Evolutionary conservation across 2,113 vertebrate genomes (phyloP).

Genomic region (Echinops telfairi): DNA sequence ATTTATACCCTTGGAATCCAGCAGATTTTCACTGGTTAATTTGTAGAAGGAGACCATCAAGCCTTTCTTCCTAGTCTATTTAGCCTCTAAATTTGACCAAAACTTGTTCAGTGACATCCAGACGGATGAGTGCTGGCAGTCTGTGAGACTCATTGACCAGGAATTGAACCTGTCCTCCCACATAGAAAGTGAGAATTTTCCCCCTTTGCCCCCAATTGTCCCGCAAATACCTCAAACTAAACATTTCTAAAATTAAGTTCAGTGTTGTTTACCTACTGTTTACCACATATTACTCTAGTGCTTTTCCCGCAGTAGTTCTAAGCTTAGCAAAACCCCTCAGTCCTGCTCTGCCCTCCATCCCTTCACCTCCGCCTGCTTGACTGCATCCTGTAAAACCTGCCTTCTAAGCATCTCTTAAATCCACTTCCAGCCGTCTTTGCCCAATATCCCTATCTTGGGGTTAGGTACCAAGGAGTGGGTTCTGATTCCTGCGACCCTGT

Average conservation of each 20-base stretch:
- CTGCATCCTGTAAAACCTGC: not conserved
- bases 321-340: no score
- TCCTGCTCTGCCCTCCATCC: not conserved
- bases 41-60: not conserved
- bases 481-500: no score
- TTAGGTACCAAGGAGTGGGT: no score
- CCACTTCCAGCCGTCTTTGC: not conserved
- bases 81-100: not conserved
- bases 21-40: not conserved
- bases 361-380: not conserved
- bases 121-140: not conserved
- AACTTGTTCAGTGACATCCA: not conserved
- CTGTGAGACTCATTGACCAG: not conserved
- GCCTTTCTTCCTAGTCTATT: not conserved
- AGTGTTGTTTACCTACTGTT: not conserved
- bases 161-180: not conserved
- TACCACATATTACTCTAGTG: not conserved
- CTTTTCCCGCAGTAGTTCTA: no score
- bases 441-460: not conserved
- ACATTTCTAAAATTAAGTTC: slow-evolving; percentile 24
- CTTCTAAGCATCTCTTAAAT: not conserved
- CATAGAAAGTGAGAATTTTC: not conserved
- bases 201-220: not conserved
- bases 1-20: not conserved
- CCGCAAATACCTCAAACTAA: not conserved